phyloP scores from a whole-genome alignment of 1,140 invertebrate genomes.

The Rhagoletis pomonella region DNA sequence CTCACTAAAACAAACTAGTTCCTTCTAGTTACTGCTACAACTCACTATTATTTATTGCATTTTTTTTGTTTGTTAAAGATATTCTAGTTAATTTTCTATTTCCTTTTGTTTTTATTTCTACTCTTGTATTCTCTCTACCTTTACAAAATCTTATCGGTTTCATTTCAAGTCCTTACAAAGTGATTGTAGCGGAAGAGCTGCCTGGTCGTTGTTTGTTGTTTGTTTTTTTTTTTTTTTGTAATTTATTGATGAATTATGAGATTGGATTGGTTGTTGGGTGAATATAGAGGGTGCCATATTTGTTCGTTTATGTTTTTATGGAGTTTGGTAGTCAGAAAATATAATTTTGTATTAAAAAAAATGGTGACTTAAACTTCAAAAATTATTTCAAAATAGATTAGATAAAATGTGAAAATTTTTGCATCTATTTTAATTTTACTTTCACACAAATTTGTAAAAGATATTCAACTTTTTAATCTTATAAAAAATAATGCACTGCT shows the following conservation, averaged over 20 bases:
- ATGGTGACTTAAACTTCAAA: no score
- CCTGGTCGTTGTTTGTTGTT: constrained; percentile 41
- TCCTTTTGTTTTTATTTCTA: not conserved
- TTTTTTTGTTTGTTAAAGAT: not conserved
- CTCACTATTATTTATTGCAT: not conserved
- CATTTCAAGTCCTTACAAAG: constrained; percentile 28
- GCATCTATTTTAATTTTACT: no score
- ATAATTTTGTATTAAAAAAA: no score
- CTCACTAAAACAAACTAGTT: no score
- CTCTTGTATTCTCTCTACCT: not conserved
- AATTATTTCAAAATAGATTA: no score
- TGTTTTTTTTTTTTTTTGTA: not conserved
- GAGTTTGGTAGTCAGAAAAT: no score
- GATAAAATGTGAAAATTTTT: no score
- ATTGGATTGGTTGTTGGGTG: not conserved
- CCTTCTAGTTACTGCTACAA: no score
- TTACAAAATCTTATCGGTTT: constrained; percentile 40
- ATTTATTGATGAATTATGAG: not conserved
- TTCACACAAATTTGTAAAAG: no score
- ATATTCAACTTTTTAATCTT: no score
- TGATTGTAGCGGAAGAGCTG: constrained; percentile 47
- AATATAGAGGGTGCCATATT: not conserved
- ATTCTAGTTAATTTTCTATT: constrained; percentile 17
- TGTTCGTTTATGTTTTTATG: no score
- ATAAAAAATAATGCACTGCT: no score